These are phyloP conservation scores for Cantharis nigra DNA, from an alignment of 2,888 invertebrate genomes.

Conservation along the genomic window DNA sequence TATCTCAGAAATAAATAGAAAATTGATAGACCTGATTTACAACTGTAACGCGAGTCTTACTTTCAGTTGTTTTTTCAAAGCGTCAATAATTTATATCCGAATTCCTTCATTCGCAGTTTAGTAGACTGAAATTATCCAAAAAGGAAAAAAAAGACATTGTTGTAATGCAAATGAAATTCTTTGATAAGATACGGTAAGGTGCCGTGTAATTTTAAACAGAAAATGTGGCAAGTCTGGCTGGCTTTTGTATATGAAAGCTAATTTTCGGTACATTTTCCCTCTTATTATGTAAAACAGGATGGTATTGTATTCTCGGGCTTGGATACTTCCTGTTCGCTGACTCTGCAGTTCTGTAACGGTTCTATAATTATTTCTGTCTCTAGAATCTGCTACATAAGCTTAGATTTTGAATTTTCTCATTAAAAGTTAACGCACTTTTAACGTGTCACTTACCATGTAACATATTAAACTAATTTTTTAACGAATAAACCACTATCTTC, in stretches of 20 bases:
- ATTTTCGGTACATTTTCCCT: conserved; percentile 24
- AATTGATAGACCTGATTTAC: conserved; percentile 15
- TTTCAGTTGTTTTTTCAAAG: not conserved
- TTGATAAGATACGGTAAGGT: not conserved
- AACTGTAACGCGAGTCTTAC: not conserved
- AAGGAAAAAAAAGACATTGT: not conserved
- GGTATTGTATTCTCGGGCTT: conserved; percentile 20
- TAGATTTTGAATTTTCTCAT: conserved; percentile 36
- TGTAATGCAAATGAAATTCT: conserved; percentile 17
- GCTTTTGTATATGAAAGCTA: conserved; percentile 17
- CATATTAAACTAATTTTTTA: not conserved
- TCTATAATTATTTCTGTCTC: conserved; percentile 32
- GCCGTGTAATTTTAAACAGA: conserved; percentile 18
- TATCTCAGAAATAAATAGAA: conserved; percentile 35
- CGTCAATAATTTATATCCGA: not conserved
- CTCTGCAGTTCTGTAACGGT: conserved; percentile 24
- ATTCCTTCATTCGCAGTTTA: not conserved
- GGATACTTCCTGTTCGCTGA: conserved; percentile 24
- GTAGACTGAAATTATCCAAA: not conserved
- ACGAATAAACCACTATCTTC: not conserved
- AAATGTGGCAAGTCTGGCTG: conserved; percentile 10
- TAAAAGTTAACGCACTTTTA: conserved; percentile 27
- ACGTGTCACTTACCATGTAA: conserved; percentile 16
- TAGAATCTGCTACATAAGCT: conserved; percentile 36
- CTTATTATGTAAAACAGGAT: conserved; percentile 28